Evolutionary conservation across 2,888 invertebrate species (phyloP), one percentile per base, ranked within the genome.

Genomic region (Watsonalla binaria): DNA sequence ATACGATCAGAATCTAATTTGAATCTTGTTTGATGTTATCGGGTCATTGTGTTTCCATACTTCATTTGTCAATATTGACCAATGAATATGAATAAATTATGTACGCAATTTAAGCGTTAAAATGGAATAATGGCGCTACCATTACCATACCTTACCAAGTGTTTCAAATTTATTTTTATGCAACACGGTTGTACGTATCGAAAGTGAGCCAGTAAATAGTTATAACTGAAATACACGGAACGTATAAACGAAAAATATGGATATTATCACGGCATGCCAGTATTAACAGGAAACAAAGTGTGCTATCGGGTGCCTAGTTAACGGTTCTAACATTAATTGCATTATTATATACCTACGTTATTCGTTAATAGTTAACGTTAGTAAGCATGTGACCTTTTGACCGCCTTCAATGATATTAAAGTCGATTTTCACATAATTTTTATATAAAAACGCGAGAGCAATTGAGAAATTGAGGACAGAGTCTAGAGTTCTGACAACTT

Each of bases 251-350:
- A 11, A 42, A 11, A 58, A 55, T 34, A 58, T 54, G 46, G 51
- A 61, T 59, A 60, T 66, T 69, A 72, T 68, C 65, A 56, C 62
- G 54, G 59, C 60, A 63, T 62, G 66, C 61, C 58, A 60, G 60
- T 62, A 59, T 39, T 58, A 61, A 64, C 74, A 73, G 76, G 76
- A 76, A 76, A 75, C 59, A 55, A 62, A 66, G 66, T 69, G 68
- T 67, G 59, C 53, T 67, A 72, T 65, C 70, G 62, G 68, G 61
- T 52, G 56, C 55, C 51, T 24, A 56, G 53, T 46, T 15, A 6
- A 35, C 37, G 35, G 34, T 37, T 48, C 35, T 48, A 5, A n/a
- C 9, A 37, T 15, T 46, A 14, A 14, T 15, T 8, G 14, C 14
- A 46, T 14, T 6, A 14, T 46, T 9, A 24, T 24, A 24, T 24